Evolutionary conservation across 2,797 vertebrate genomes (phyloP).

Genomic region (Fundulus diaphanus): DNA sequence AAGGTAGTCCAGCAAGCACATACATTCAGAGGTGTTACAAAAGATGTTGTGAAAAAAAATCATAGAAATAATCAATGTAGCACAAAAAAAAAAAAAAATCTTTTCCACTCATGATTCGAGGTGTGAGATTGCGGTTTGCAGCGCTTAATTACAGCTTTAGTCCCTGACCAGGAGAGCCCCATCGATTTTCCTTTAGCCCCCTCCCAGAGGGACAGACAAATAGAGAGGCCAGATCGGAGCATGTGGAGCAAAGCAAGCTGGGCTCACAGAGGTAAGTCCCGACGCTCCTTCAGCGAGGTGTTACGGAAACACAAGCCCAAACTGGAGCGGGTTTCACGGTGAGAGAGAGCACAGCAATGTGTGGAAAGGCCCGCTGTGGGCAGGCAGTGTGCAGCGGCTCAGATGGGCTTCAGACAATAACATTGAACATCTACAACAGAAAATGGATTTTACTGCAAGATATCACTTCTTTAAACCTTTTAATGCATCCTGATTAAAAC

Average conservation of each 20-base stretch:
- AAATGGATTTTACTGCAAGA: neutral
- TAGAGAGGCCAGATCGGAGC: constrained; percentile 62
- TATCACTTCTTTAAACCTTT: neutral
- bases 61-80: constrained; percentile 67
- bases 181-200: constrained; percentile 78
- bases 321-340: constrained; percentile 49
- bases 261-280: constrained; percentile 51
- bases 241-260: constrained; percentile 52
- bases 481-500: neutral
- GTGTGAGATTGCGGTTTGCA: constrained; percentile 77
- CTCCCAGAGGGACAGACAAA: constrained; percentile 64
- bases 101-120: constrained; percentile 51
- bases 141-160: constrained; percentile 80
- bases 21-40: constrained; percentile 63
- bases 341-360: constrained; percentile 35
- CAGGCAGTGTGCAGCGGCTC: constrained; percentile 6
- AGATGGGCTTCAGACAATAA: constrained; percentile 7
- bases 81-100: constrained; percentile 59
- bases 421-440: neutral
- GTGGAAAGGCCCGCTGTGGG: constrained; percentile 33
- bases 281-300: constrained; percentile 57
- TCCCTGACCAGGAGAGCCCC: constrained; percentile 63
- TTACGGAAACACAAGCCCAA: constrained; percentile 52
- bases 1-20: constrained; percentile 18
- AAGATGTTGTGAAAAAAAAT: constrained; percentile 66